phyloP scores from a whole-genome alignment of 2,797 vertebrate genomes.

The Garrulus glandarius region DNA sequence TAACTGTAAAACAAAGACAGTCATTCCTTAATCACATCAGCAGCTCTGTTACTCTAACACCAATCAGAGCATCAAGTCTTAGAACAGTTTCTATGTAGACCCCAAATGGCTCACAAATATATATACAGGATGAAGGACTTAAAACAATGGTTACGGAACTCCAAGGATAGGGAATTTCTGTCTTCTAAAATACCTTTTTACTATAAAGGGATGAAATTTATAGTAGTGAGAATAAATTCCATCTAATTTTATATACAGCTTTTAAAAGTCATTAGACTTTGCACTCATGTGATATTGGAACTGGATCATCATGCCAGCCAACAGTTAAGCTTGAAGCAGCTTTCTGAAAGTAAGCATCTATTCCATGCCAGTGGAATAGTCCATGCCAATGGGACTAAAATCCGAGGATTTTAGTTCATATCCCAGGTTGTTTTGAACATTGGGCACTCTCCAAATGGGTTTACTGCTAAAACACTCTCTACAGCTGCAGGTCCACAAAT shows the following conservation, averaged over 20 bases:
- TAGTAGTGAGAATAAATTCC: background rate
- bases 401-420: background rate
- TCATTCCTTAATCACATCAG: background rate
- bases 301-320: background rate
- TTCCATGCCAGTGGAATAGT: background rate
- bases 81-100: background rate
- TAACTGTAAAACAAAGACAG: slow-evolving; percentile 76
- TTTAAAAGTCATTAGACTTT: background rate
- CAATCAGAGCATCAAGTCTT: background rate
- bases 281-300: background rate
- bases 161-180: background rate
- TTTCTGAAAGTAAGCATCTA: background rate
- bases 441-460: background rate
- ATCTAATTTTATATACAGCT: background rate
- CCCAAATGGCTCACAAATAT: background rate
- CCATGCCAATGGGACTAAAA: background rate
- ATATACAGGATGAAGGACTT: background rate
- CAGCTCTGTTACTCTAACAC: background rate
- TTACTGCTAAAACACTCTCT: background rate
- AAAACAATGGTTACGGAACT: background rate
- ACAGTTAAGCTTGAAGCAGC: background rate
- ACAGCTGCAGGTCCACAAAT: background rate
- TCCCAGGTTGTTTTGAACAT: background rate
- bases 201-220: background rate
- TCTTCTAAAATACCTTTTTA: background rate